Evolutionary conservation across 1,140 invertebrate species (phyloP).

Genomic region (Monochamus saltuarius): DNA sequence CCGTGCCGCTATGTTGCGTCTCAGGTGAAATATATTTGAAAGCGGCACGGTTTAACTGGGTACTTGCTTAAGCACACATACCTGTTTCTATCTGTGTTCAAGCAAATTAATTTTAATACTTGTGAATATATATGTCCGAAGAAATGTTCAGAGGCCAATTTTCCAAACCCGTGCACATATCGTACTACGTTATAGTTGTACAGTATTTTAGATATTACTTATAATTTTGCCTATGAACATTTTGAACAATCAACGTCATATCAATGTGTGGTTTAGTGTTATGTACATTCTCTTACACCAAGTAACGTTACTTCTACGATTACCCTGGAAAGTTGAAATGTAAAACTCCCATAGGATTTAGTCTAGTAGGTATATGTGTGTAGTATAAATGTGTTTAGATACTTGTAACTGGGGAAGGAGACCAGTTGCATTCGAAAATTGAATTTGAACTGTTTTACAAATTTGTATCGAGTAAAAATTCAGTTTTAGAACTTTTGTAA

Average conservation of each 20-base stretch:
- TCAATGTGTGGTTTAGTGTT: slow-evolving; percentile 37
- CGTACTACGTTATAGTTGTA: slow-evolving; percentile 23
- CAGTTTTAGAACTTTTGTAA: slow-evolving; percentile 13
- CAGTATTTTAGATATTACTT: slow-evolving; percentile 19
- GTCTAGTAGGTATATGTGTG: slow-evolving; percentile 51
- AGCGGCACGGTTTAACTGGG: too few relatives aligned
- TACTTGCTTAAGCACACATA: too few relatives aligned
- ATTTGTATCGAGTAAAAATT: slow-evolving; percentile 10
- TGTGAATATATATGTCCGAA: slow-evolving; percentile 5
- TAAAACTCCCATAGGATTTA: slow-evolving; percentile 38
- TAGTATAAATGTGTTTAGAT: slow-evolving; percentile 41
- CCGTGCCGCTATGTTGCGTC: too few relatives aligned
- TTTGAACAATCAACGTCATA: slow-evolving; percentile 44
- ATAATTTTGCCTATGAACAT: slow-evolving; percentile 37
- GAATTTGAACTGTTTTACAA: slow-evolving; percentile 14
- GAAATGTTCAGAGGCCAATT: slow-evolving; percentile 30
- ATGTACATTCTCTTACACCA: slow-evolving; percentile 9
- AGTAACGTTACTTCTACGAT: not conserved
- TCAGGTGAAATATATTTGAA: slow-evolving; percentile 5
- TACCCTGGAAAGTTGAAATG: slow-evolving; percentile 4
- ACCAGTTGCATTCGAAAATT: slow-evolving; percentile 20
- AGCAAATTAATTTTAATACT: not conserved
- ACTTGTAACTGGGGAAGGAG: not conserved
- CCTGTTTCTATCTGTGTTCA: not conserved
- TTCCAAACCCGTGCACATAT: slow-evolving; percentile 25